A percentile compares a stretch with the other conserved stretches of the same genome.
phyloP scores from a whole-genome alignment of 2,113 vertebrate species.

The Athene noctua region DNA sequence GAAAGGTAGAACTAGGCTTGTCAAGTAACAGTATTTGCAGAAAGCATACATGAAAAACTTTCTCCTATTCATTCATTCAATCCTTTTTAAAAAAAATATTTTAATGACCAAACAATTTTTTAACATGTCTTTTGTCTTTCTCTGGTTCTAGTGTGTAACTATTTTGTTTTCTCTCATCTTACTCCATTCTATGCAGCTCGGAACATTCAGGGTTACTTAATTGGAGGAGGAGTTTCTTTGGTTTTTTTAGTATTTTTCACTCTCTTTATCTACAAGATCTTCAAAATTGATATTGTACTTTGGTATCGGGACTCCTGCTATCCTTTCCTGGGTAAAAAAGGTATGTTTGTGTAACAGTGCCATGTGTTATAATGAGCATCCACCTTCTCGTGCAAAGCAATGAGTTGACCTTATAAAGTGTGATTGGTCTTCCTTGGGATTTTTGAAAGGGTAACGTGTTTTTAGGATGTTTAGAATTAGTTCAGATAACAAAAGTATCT shows the following conservation, averaged over 20 bases:
- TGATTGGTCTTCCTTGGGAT: background rate
- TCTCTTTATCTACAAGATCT: constrained; percentile 76
- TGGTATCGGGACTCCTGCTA: constrained; percentile 81
- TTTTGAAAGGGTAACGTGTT: background rate
- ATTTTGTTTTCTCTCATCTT: background rate
- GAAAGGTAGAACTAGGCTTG: background rate
- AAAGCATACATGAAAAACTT: background rate
- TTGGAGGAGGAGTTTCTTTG: constrained; percentile 68
- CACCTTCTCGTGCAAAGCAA: background rate
- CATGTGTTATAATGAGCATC: background rate
- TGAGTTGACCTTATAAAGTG: background rate
- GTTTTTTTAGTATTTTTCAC: constrained; percentile 64
- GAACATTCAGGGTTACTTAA: constrained; percentile 70
- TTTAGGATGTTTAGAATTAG: background rate
- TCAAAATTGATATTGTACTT: constrained; percentile 90
- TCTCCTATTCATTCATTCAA: background rate
- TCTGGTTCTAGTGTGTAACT: background rate
- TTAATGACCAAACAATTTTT: background rate
- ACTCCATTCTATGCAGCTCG: constrained; percentile 66
- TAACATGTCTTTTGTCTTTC: background rate
- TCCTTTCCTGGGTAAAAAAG: constrained; percentile 75
- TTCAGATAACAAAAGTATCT: background rate
- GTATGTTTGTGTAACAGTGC: constrained; percentile 63
- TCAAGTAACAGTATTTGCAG: background rate
- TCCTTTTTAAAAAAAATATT: background rate